Evolutionary conservation across 2,113 vertebrate genomes (phyloP).

Genomic region (Oreochromis tanganicae): DNA sequence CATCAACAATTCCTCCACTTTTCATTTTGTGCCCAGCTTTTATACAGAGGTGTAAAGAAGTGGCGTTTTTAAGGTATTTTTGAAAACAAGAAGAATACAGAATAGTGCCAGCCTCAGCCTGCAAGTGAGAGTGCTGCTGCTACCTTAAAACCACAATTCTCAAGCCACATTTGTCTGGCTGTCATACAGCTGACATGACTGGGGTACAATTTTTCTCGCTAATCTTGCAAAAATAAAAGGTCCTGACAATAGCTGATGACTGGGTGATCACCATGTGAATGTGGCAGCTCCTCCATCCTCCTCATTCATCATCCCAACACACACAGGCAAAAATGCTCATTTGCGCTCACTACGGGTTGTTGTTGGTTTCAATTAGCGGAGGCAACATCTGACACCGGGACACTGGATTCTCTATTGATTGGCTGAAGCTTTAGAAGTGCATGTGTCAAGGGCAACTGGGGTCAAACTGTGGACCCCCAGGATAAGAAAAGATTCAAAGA

Average conservation of each 20-base stretch:
- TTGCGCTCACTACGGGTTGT: slow-evolving; percentile 21
- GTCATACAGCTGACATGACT: neutral
- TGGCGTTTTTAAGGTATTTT: neutral
- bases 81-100: neutral
- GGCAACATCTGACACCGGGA: slow-evolving; percentile 55
- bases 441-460: slow-evolving; percentile 68
- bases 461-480: slow-evolving; percentile 56
- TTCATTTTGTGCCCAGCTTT: neutral
- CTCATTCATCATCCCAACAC: slow-evolving; percentile 43
- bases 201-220: slow-evolving; percentile 1
- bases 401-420: slow-evolving; percentile 58
- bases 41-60: neutral
- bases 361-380: slow-evolving; percentile 63
- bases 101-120: neutral
- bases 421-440: slow-evolving; percentile 51
- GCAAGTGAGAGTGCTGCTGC: neutral
- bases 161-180: neutral
- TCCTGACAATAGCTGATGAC: slow-evolving; percentile 28
- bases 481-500: slow-evolving; percentile 40
- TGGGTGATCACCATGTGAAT: slow-evolving; percentile 50
- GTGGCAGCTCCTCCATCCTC: slow-evolving; percentile 21
- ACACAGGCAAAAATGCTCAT: slow-evolving; percentile 14
- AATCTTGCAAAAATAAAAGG: slow-evolving; percentile 1
- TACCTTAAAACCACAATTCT: neutral
- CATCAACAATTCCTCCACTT: neutral